Evolutionary conservation across 1,140 invertebrate species (phyloP).

Genomic region (Pseudomyrmex cubaensis): DNA sequence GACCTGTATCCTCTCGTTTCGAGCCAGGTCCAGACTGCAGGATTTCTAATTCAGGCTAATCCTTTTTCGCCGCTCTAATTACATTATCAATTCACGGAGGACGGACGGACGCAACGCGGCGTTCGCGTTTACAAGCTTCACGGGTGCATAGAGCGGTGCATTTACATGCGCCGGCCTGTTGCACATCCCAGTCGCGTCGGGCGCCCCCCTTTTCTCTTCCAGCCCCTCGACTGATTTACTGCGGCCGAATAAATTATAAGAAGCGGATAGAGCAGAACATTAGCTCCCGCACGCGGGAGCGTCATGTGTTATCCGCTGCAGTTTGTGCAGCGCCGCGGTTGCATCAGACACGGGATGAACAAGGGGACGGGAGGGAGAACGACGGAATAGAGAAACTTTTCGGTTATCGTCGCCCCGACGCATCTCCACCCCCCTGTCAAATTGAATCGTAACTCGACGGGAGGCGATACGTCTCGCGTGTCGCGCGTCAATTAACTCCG

Average conservation of each 20-base stretch:
- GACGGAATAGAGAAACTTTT: conserved; percentile 23
- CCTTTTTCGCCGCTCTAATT: conserved; percentile 79
- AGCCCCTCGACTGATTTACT: conserved; percentile 68
- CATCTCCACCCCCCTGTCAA: conserved; percentile 11
- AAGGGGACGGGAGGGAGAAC: neutral
- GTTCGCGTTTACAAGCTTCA: conserved; percentile 41
- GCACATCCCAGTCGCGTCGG: conserved; percentile 64
- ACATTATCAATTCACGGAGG: conserved; percentile 80
- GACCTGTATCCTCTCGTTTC: conserved; percentile 29
- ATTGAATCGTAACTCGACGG: conserved; percentile 59
- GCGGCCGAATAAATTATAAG: conserved; percentile 74
- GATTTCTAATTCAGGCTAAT: conserved; percentile 83
- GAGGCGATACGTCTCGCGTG: conserved; percentile 57
- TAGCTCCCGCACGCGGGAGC: conserved; percentile 34
- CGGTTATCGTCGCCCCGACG: conserved; percentile 48
- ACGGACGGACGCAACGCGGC: conserved; percentile 58
- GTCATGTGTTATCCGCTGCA: conserved; percentile 45
- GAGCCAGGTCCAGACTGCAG: conserved; percentile 47
- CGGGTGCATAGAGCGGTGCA: conserved; percentile 37
- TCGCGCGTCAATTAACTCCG: conserved; percentile 60
- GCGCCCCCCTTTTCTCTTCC: conserved; percentile 32
- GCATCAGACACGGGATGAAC: too few species aligned
- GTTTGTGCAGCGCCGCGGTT: conserved; percentile 21
- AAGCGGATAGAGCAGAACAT: conserved; percentile 70
- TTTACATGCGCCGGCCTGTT: conserved; percentile 57